Evolutionary conservation across 2,113 vertebrate species (phyloP).

Genomic region (Tragelaphus imberbis): DNA sequence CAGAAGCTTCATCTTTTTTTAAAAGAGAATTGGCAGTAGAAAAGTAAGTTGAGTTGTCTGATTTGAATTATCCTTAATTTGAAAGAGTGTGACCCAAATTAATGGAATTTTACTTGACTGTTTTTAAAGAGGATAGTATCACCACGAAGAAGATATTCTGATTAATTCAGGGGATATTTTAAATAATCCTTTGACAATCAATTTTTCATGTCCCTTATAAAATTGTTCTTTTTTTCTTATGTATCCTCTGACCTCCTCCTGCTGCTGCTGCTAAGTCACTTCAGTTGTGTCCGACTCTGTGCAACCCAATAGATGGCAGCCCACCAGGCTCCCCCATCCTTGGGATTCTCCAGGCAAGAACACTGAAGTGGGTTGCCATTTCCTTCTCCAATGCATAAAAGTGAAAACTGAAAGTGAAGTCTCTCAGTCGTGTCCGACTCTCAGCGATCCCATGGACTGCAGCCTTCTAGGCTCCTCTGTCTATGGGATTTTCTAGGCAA

Average conservation of each 20-base stretch:
- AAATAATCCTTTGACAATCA: neutral
- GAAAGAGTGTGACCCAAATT: conserved; percentile 12
- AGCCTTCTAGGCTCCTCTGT: too few species aligned
- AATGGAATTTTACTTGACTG: conserved; percentile 29
- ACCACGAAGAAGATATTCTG: neutral
- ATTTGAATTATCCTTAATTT: conserved; percentile 33
- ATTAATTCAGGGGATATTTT: neutral
- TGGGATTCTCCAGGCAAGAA: too few species aligned
- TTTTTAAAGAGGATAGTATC: conserved; percentile 6
- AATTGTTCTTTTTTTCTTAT: neutral
- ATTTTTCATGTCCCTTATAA: neutral
- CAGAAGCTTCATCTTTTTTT: neutral
- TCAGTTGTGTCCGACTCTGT: too few species aligned
- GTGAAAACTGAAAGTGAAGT: too few species aligned
- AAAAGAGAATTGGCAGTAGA: neutral
- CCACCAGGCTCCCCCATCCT: too few species aligned
- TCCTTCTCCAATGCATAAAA: too few species aligned
- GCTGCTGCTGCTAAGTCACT: too few species aligned
- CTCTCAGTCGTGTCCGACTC: too few species aligned
- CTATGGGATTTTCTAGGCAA: too few species aligned
- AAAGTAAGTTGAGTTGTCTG: neutral
- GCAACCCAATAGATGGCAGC: too few species aligned
- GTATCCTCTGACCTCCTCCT: neutral
- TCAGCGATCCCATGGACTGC: too few species aligned
- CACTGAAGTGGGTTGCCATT: too few species aligned